A percentile compares a stretch with the other conserved stretches of the same genome.
phyloP scores from a whole-genome alignment of 2,888 invertebrate species.

The Belgica antarctica region DNA sequence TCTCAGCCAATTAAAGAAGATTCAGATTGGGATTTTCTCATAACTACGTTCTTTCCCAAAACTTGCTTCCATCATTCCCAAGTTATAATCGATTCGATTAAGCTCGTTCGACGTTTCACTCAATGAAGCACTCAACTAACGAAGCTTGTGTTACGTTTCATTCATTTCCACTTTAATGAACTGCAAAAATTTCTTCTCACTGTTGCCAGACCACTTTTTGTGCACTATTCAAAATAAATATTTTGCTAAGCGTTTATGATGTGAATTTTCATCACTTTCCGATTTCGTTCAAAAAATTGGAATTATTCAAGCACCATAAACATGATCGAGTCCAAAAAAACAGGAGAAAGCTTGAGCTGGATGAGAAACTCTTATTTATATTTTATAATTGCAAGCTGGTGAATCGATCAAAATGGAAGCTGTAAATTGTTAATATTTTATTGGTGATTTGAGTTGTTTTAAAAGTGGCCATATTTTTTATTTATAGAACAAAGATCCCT shows the following conservation, averaged over 20 bases:
- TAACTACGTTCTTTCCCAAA: too few species aligned
- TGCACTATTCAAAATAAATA: background rate
- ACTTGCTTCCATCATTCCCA: too few species aligned
- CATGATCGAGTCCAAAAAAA: too few species aligned
- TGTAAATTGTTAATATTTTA: too few species aligned
- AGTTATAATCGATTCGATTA: too few species aligned
- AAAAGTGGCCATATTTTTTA: too few species aligned
- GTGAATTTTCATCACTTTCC: constrained; percentile 26
- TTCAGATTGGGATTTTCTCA: too few species aligned
- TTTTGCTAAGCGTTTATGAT: background rate
- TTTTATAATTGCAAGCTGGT: background rate
- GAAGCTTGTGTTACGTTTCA: constrained; percentile 14
- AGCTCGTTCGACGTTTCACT: too few species aligned
- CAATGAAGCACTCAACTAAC: too few species aligned
- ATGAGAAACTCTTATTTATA: background rate
- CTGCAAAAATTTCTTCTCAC: background rate
- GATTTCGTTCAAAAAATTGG: background rate
- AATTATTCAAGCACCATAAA: background rate
- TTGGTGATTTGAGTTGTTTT: too few species aligned
- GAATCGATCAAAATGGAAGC: background rate
- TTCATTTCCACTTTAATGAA: background rate
- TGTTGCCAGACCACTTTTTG: background rate
- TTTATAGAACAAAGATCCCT: too few species aligned
- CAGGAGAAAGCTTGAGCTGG: constrained; percentile 1
- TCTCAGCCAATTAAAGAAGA: background rate